Evolutionary conservation across 2,888 invertebrate genomes (phyloP), one percentile per base, ranked within the genome.

Genomic region (Lobophora halterata): DNA sequence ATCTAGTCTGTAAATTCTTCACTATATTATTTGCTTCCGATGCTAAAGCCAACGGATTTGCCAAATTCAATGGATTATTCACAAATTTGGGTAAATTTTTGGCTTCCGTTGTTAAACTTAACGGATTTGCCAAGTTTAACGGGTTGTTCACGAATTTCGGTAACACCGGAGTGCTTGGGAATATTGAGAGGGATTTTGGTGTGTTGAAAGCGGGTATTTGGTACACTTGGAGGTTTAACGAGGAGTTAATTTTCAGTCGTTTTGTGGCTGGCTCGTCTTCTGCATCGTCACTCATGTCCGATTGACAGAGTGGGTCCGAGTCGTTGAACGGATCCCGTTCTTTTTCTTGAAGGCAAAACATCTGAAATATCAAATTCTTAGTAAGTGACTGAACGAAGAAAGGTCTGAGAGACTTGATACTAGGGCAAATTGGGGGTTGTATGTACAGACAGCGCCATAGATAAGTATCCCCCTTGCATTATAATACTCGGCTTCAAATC

Each of bases 321-420:
- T 76, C 77, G 0, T 71, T 42, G 36, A 68, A 69, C 1, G 58
- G 44, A 19, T 57, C 36, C 0, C 56, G 55, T 13, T 87, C 81
- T 1, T 71, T 72, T 40, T 85, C 86, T 75, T 85, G 85, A 1
- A 86, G 41, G 45, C 86, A 87, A 46, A 85, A 85, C 87, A 87
- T 87, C 87, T 87, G 79, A 1, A 65, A 61, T n/a, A n/a, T n/a
- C n/a, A n/a, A n/a, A n/a, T n/a, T n/a, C n/a, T n/a, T n/a, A n/a
- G n/a, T n/a, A n/a, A n/a, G n/a, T n/a, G n/a, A n/a, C n/a, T n/a
- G n/a, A n/a, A n/a, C n/a, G n/a, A n/a, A n/a, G n/a, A n/a, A n/a
- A n/a, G n/a, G n/a, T n/a, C n/a, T n/a, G n/a, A n/a, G n/a, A n/a
- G n/a, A n/a, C n/a, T n/a, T n/a, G n/a, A n/a, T n/a, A n/a, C n/a